phyloP scores from a whole-genome alignment of 2,888 invertebrate genomes.

The Myathropa florea region DNA sequence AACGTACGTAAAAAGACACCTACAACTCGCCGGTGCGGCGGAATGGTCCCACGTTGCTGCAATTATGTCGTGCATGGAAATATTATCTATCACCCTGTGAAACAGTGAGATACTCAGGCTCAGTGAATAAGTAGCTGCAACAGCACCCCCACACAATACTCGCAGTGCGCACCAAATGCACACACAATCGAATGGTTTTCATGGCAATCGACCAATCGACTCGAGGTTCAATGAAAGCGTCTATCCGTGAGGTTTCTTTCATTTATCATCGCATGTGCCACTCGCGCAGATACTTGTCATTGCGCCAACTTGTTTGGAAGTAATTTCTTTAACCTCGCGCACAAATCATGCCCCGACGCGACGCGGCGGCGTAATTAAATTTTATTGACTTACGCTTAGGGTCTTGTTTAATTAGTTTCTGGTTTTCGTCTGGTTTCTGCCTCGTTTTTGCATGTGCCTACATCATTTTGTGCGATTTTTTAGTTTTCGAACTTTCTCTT shows the following conservation, averaged over 20 bases:
- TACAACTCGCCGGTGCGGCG: conserved; percentile 19
- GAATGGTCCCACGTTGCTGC: conserved; percentile 45
- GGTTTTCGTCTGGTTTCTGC: background rate
- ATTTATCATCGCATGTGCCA: background rate
- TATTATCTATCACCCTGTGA: conserved; percentile 23
- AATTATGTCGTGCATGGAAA: conserved; percentile 55
- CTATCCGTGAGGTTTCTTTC: background rate
- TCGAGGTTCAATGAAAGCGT: conserved; percentile 35
- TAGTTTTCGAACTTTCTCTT: conserved; percentile 1
- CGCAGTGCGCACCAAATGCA: conserved; percentile 11
- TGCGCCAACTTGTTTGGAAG: background rate
- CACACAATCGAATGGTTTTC: conserved; percentile 18
- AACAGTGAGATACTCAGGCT: conserved; percentile 1
- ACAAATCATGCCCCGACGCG: too few relatives aligned
- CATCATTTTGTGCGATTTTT: too few relatives aligned
- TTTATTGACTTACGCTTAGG: conserved; percentile 2
- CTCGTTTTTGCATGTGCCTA: background rate
- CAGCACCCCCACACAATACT: conserved; percentile 31
- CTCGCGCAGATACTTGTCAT: background rate
- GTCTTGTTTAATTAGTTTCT: conserved; percentile 16
- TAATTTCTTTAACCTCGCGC: background rate
- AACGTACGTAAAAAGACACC: conserved; percentile 23
- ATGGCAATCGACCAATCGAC: conserved; percentile 35
- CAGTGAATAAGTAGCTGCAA: conserved; percentile 14
- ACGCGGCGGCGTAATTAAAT: conserved; percentile 14